Conservation (phyloP, 1,140 invertebrate species). For the Pantala flavescens region DNA sequence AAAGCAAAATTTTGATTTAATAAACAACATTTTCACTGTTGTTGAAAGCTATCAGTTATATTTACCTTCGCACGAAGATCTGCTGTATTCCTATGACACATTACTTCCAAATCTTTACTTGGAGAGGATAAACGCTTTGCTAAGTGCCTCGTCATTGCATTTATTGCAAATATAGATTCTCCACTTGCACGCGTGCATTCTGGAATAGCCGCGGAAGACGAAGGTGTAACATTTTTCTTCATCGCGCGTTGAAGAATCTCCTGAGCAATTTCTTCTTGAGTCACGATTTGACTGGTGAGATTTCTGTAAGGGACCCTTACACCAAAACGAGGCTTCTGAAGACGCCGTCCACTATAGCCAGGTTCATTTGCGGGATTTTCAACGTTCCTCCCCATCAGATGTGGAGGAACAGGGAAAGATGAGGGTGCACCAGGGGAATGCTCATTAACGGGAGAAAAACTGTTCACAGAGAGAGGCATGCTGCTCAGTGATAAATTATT, state of each 20-base stretch:
- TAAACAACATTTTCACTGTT: no score
- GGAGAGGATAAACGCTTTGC: constrained; percentile 32
- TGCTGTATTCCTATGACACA: no score
- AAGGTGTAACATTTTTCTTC: constrained; percentile 25
- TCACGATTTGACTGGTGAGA: constrained; percentile 38
- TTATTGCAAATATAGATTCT: constrained; percentile 40
- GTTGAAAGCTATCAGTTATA: no score
- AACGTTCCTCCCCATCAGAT: neutral
- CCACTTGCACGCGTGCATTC: constrained; percentile 25
- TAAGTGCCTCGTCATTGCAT: constrained; percentile 37
- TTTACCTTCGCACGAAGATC: no score
- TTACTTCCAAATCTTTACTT: no score
- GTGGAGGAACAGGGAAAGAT: neutral
- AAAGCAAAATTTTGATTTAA: no score
- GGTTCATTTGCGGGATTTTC: neutral
- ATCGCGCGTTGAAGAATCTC: constrained; percentile 36
- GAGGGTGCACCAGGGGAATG: neutral
- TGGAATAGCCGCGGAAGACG: constrained; percentile 24
- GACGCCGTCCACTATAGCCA: neutral
- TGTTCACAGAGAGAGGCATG: neutral
- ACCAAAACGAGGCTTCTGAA: neutral
- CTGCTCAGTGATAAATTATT: neutral
- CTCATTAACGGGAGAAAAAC: neutral
- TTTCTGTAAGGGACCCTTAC: constrained; percentile 30
- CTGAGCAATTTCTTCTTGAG: constrained; percentile 37